Conservation (phyloP, 2,113 vertebrate genomes). For the Epinephelus moara region DNA sequence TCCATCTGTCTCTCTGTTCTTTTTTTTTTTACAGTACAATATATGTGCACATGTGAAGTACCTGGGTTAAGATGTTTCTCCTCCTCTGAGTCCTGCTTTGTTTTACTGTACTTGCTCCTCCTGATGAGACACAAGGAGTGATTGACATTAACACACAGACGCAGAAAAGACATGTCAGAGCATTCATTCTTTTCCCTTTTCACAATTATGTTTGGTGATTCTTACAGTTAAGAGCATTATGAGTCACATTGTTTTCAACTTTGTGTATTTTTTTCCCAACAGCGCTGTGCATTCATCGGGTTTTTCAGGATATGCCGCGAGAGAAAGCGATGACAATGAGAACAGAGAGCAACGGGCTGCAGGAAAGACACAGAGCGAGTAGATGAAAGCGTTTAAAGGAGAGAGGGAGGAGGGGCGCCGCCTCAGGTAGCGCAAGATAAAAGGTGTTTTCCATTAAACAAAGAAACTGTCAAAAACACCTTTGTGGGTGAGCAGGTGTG, state of each 20-base stretch:
- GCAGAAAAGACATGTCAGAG: not conserved
- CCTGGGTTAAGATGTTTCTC: slow-evolving; percentile 98
- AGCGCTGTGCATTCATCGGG: slow-evolving; percentile 8
- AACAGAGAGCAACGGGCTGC: slow-evolving; percentile 68
- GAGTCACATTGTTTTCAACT: slow-evolving; percentile 34
- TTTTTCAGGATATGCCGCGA: slow-evolving; percentile 49
- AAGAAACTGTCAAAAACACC: slow-evolving; percentile 81
- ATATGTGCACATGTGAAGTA: slow-evolving; percentile 75
- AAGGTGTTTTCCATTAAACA: slow-evolving; percentile 83
- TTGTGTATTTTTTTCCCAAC: not conserved
- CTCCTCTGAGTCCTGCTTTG: slow-evolving; percentile 97
- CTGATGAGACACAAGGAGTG: slow-evolving; percentile 77
- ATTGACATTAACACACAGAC: slow-evolving; percentile 15
- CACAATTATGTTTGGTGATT: slow-evolving; percentile 4
- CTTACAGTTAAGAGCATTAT: not conserved
- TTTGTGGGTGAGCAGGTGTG: slow-evolving; percentile 73
- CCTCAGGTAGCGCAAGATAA: slow-evolving; percentile 78
- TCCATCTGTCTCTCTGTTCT: slow-evolving; percentile 13
- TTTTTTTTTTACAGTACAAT: not conserved
- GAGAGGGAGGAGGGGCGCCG: slow-evolving; percentile 59
- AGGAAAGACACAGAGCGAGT: slow-evolving; percentile 48
- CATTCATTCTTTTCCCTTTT: not conserved
- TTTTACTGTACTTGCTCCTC: slow-evolving; percentile 97
- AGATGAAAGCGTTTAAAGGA: slow-evolving; percentile 76
- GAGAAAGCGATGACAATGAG: slow-evolving; percentile 63